phyloP scores from a whole-genome alignment of 1,140 invertebrate genomes.

The Phortica variegata region DNA sequence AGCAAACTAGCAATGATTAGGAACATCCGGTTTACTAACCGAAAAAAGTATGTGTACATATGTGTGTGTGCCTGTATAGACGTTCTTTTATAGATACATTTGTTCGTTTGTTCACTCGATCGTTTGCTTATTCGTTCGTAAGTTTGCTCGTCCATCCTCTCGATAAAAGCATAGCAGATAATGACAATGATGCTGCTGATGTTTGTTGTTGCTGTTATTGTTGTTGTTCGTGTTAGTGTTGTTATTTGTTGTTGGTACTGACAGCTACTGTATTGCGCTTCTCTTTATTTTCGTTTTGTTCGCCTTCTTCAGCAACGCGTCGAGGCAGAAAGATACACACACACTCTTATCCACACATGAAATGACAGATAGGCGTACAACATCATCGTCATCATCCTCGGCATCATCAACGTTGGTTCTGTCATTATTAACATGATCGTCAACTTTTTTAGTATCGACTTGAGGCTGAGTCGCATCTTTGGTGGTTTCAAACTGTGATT shows the following conservation, averaged over 20 bases:
- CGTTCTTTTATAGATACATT: too few species aligned
- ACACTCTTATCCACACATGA: too few species aligned
- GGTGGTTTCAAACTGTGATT: too few species aligned
- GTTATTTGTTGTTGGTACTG: slow-evolving; percentile 52
- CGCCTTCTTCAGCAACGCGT: too few species aligned
- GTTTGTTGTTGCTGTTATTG: slow-evolving; percentile 17
- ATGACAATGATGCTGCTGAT: slow-evolving; percentile 40
- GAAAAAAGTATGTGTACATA: slow-evolving; percentile 45
- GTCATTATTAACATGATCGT: slow-evolving; percentile 33
- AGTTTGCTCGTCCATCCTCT: neutral
- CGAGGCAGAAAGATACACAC: too few species aligned
- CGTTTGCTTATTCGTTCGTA: too few species aligned
- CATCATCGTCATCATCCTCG: slow-evolving; percentile 11
- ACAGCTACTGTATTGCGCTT: slow-evolving; percentile 48
- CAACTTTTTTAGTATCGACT: neutral
- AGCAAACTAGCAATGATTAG: slow-evolving; percentile 57
- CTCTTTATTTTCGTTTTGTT: too few species aligned
- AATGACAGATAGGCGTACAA: neutral
- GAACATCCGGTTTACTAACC: slow-evolving; percentile 58
- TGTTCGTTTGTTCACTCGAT: too few species aligned
- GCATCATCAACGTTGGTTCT: too few species aligned
- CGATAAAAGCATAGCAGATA: slow-evolving; percentile 38
- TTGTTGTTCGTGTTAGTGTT: slow-evolving; percentile 4
- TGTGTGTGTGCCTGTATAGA: too few species aligned
- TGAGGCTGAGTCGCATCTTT: too few species aligned